A percentile compares a stretch with the other conserved stretches of the same genome.
phyloP scores from a whole-genome alignment of 2,888 invertebrate species.

The Nemoura dubitans region DNA sequence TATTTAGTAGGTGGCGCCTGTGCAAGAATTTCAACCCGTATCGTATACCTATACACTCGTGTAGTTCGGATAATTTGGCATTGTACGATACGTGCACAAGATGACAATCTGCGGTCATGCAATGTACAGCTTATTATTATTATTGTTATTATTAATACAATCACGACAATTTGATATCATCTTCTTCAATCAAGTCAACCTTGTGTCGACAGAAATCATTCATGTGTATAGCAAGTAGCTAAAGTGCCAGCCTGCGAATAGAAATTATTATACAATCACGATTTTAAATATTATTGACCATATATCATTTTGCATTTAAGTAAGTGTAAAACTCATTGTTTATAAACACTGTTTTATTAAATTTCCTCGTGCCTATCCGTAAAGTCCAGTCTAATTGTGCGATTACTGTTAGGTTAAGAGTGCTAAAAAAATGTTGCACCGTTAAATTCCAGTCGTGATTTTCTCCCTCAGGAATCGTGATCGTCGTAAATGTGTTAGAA shows the following conservation, averaged over 20 bases:
- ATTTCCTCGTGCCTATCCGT: too few species aligned
- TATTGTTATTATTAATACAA: constrained; percentile 1
- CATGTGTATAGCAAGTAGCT: neutral
- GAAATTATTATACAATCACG: neutral
- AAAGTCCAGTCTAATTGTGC: neutral
- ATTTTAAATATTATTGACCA: neutral
- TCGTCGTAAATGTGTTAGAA: neutral
- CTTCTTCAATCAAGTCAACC: neutral
- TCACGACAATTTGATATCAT: neutral
- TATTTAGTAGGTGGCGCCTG: too few species aligned
- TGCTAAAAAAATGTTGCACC: neutral
- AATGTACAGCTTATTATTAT: neutral
- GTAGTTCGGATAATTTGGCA: neutral
- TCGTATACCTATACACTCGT: too few species aligned
- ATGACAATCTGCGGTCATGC: neutral
- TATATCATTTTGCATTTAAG: too few species aligned
- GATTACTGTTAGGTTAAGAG: neutral
- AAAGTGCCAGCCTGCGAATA: neutral
- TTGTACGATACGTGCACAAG: neutral
- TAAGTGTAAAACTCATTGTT: neutral
- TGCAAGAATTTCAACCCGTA: too few species aligned
- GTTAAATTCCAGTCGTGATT: neutral
- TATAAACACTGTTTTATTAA: too few species aligned
- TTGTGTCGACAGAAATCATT: neutral
- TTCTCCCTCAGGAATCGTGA: neutral